phyloP scores from a whole-genome alignment of 1,140 invertebrate genomes.

The Trichonephila clavipes region DNA sequence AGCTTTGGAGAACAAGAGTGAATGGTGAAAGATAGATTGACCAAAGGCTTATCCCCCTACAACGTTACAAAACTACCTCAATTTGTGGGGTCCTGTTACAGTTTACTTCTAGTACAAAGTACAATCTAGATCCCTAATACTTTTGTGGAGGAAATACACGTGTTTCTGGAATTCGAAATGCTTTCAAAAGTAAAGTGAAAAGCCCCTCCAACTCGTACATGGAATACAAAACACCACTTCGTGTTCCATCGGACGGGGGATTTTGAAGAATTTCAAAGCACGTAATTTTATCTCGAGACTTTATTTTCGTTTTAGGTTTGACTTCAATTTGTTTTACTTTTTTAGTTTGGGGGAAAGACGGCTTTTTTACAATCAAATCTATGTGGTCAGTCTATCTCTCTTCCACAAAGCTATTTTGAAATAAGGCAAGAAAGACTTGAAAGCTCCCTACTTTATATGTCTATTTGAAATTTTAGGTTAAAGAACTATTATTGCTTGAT shows the following conservation, averaged over 20 bases:
- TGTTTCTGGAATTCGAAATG: slow-evolving; percentile 76
- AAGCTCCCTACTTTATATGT: too few relatives aligned
- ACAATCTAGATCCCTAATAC: slow-evolving; percentile 59
- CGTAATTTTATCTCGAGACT: slow-evolving; percentile 65
- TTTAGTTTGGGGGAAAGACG: background rate
- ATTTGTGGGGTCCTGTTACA: slow-evolving; percentile 58
- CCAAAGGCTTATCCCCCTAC: slow-evolving; percentile 63
- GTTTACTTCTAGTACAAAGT: slow-evolving; percentile 63
- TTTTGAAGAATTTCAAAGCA: slow-evolving; percentile 67
- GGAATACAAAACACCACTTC: slow-evolving; percentile 71
- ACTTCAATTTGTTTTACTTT: background rate
- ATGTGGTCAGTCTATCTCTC: background rate
- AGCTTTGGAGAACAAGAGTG: slow-evolving; percentile 34
- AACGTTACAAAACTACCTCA: slow-evolving; percentile 75
- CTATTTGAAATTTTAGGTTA: too few relatives aligned
- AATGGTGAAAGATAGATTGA: slow-evolving; percentile 66
- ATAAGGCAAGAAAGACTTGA: too few relatives aligned
- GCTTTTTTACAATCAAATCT: slow-evolving; percentile 37
- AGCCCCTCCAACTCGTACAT: slow-evolving; percentile 28
- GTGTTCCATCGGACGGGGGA: slow-evolving; percentile 3
- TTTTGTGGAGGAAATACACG: slow-evolving; percentile 72
- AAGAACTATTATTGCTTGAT: too few relatives aligned
- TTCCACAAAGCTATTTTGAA: too few relatives aligned
- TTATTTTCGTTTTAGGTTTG: slow-evolving; percentile 47
- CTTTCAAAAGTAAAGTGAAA: slow-evolving; percentile 74